Percentiles rank a stretch among this genome's conserved stretches.
Conservation (phyloP, 2,113 vertebrate species). For the Microcebus jonahi region DNA sequence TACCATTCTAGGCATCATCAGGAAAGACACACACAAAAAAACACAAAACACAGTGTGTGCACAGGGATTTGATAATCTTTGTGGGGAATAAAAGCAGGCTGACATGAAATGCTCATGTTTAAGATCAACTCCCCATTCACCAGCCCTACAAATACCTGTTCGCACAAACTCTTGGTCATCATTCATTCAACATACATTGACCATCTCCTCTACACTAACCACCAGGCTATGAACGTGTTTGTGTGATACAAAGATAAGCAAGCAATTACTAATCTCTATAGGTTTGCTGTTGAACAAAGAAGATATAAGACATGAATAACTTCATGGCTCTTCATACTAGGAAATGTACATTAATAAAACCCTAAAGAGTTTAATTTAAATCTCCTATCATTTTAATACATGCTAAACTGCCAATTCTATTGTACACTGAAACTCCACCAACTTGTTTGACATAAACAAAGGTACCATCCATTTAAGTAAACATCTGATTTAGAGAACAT, state of each 20-base stretch:
- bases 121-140: not conserved
- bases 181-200: slow-evolving; percentile 23
- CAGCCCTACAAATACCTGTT: not conserved
- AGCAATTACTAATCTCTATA: not conserved
- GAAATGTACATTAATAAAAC: slow-evolving; percentile 34
- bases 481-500: slow-evolving; percentile 13
- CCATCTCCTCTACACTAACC: not conserved
- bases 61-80: not conserved
- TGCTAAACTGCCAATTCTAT: slow-evolving; percentile 15
- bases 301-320: slow-evolving; percentile 14
- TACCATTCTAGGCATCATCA: not conserved
- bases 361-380: slow-evolving; percentile 14
- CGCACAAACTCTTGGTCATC: not conserved
- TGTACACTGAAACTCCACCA: not conserved
- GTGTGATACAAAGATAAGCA: not conserved
- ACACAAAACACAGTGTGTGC: not conserved
- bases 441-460: slow-evolving; percentile 43
- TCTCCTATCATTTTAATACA: not conserved
- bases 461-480: slow-evolving; percentile 16
- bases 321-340: not conserved
- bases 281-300: not conserved
- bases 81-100: not conserved
- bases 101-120: not conserved
- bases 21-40: slow-evolving; percentile 17
- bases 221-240: not conserved